Base-by-base conservation (phyloP, 2,797 vertebrate genomes). In the Rhinella marina region DNA sequence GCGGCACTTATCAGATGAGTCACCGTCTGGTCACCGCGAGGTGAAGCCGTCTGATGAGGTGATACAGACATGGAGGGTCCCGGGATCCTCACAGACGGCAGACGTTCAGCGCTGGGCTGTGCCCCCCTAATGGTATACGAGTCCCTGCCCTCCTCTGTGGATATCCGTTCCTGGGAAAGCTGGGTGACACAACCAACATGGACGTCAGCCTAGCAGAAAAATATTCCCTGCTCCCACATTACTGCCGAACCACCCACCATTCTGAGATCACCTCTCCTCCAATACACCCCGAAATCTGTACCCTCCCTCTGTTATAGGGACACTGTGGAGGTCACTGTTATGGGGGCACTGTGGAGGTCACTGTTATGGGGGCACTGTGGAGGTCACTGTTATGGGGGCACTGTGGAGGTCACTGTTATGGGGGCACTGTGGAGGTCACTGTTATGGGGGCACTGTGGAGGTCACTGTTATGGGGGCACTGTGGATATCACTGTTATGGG, bases 31-130 rank as follows among this genome's bases (percentile, higher is more conserved):
- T 7, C 52, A 29, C 25, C 23, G 14, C 62, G 13, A 84, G 50
- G 64, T 14, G 27, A 23, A 66, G n/a, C 62, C 23, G 23, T 61
- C 57, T 19, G 27, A 27, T 85, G 83, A 85, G 72, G 73, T 85
- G 7, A 85, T 32, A 16, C 13, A 78, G 57, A 62, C 56, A 27
- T 21, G 13, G 25, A 13, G 9, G 12, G n/a, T 7, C 6, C 14
- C 2, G 2, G 3, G 4, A 0, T 64, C 62, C 62, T 25, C 23
- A 25, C 64, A 68, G n/a, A 23, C 23, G 62, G 62, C 62, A 62
- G 23, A 64, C 23, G 19, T 19, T 21, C 8, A 7, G 2, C 4
- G 23, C n/a, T n/a, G 11, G 61, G 23, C n/a, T 64, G 23, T 23
- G 10, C 23, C 62, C 62, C n/a, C 23, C 14, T 17, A 17, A 59